Conservation (phyloP, 2,888 invertebrate species). For the Catocala fraxini region DNA sequence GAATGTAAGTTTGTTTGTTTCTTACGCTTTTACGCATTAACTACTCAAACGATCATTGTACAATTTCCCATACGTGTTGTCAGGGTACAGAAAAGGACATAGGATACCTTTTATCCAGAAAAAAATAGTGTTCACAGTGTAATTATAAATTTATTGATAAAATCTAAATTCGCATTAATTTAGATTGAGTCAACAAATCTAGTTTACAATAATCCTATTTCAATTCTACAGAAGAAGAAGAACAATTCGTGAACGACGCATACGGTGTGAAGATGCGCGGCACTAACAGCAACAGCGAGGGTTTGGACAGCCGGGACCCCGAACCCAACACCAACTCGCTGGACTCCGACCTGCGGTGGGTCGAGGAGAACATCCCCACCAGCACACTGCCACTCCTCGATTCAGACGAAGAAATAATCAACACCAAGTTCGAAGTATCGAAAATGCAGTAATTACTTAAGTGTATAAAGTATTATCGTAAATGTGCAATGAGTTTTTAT, state of each 20-base stretch:
- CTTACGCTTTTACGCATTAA: too few relatives aligned
- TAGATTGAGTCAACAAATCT: too few relatives aligned
- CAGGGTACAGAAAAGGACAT: too few relatives aligned
- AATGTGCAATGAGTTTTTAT: slow-evolving; percentile 56
- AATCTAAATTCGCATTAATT: too few relatives aligned
- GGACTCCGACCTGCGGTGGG: slow-evolving; percentile 91
- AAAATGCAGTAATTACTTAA: slow-evolving; percentile 92
- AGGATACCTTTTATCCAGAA: too few relatives aligned
- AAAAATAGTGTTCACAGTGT: too few relatives aligned
- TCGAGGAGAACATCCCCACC: slow-evolving; percentile 97
- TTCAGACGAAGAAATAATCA: slow-evolving; percentile 94
- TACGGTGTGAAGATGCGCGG: slow-evolving; percentile 94
- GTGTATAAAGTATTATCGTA: slow-evolving; percentile 65
- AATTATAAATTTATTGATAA: too few relatives aligned
- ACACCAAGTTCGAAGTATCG: slow-evolving; percentile 95
- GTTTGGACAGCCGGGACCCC: slow-evolving; percentile 47
- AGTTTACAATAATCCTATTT: too few relatives aligned
- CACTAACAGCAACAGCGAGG: slow-evolving; percentile 64
- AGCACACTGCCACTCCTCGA: slow-evolving; percentile 90
- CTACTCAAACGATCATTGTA: too few relatives aligned
- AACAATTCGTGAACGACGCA: slow-evolving; percentile 95
- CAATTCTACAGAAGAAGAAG: slow-evolving; percentile 90
- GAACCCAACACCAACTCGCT: slow-evolving; percentile 67
- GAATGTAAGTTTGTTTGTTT: too few relatives aligned
- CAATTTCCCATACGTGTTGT: too few relatives aligned